Base-by-base conservation (phyloP, 2,797 vertebrate species). In the Danionella dracula region DNA sequence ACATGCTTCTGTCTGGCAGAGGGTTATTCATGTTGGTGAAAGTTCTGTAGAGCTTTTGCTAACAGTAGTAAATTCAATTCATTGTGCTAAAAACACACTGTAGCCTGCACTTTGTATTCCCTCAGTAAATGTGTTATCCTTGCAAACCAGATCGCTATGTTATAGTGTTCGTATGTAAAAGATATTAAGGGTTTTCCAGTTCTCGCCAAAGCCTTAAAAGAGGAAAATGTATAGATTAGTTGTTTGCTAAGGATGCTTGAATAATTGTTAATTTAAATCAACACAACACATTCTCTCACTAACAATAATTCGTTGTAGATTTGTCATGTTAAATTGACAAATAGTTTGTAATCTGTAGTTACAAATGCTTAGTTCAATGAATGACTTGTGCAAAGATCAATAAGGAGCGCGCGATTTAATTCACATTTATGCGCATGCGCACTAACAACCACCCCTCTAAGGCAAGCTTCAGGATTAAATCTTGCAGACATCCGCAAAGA, bases 1-100 rank as follows among this genome's bases (percentile, higher is more conserved):
- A 62, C 34, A 71, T 71, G 65, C 68, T 74, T 56, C 42, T 40
- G 20, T 72, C 60, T 58, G 48, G 58, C 40, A 70, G 38, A 17
- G 70, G 50, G 41, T 85, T 75, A 17, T 78, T 86, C 87, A 89
- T 89, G 23, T 27, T 27, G 23, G 23, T 27, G 23, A 27, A 27
- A 6, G 23, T 27, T 27, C 23, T 6, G 23, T 27, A 27, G 3
- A 27, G 23, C 3, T 27, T 27, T 3, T 27, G 23, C 23, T 32
- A 62, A 53, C 16, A 66, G 31, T 27, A 38, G 11, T 64, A 45
- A 15, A 31, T 31, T 31, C 27, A 38, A 20, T 49, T 58, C 19
- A 58, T 13, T 31, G 11, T 16, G 11, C 10, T 42, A 44, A 32
- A 31, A 15, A 42, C 23, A 27, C 23, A 27, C n/a, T 27, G 23